Evolutionary conservation across 2,888 invertebrate species (phyloP).

Genomic region (Leptinotarsa juncta): DNA sequence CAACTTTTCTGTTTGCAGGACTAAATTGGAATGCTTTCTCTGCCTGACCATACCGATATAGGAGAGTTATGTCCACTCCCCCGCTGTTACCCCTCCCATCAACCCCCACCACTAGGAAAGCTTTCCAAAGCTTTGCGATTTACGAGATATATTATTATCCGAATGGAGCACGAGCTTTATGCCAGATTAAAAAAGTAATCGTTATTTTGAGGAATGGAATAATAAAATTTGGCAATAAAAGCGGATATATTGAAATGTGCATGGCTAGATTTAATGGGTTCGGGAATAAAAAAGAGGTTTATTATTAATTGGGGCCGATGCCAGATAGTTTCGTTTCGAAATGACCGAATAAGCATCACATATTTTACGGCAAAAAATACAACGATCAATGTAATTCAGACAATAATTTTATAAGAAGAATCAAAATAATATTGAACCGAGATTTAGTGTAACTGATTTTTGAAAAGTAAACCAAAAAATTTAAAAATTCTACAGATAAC

Average conservation of each 20-base stretch:
- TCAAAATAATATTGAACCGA: too few relatives aligned
- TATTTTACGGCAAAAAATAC: constrained; percentile 39
- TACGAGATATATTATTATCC: constrained; percentile 43
- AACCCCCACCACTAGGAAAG: constrained; percentile 47
- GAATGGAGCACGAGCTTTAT: constrained; percentile 49
- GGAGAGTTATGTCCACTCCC: constrained; percentile 53
- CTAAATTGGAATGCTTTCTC: constrained; percentile 23
- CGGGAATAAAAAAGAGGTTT: constrained; percentile 43
- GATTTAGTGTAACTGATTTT: too few relatives aligned
- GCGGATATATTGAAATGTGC: constrained; percentile 48
- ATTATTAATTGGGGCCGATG: constrained; percentile 34
- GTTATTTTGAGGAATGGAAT: constrained; percentile 49
- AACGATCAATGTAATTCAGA: constrained; percentile 49
- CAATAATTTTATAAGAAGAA: background rate
- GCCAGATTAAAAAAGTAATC: constrained; percentile 53
- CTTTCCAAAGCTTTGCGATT: constrained; percentile 51
- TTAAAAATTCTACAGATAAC: too few relatives aligned
- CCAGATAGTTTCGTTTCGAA: constrained; percentile 31
- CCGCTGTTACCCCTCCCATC: constrained; percentile 50
- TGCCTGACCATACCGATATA: constrained; percentile 53
- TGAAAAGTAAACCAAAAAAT: too few relatives aligned
- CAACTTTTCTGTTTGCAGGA: constrained; percentile 19
- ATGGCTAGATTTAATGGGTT: constrained; percentile 42
- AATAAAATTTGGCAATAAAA: constrained; percentile 49
- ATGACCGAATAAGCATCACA: constrained; percentile 1